Conservation (phyloP, 1,140 invertebrate species). For the Zaprionus vittiger region DNA sequence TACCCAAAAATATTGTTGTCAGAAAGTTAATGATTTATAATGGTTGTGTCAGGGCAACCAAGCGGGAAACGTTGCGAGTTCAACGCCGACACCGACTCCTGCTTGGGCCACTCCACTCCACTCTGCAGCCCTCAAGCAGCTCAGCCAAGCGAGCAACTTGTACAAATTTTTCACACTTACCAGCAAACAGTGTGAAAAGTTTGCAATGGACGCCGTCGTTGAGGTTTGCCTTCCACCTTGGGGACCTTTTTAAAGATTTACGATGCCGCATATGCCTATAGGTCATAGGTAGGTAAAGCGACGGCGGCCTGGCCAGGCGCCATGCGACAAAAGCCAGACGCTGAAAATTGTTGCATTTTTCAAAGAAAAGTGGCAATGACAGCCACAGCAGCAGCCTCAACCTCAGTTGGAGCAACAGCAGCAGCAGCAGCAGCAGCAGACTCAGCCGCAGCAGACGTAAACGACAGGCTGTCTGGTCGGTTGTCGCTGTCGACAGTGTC, state of each 20-base stretch:
- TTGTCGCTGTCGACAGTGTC: conserved; percentile 47
- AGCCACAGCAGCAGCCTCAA: conserved; percentile 36
- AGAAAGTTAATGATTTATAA: conserved; percentile 83
- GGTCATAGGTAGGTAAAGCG: conserved; percentile 65
- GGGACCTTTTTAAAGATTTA: conserved; percentile 83
- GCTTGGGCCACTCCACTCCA: conserved; percentile 27
- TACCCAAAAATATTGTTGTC: conserved; percentile 75
- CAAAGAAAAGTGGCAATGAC: conserved; percentile 78
- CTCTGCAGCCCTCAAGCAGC: conserved; percentile 43
- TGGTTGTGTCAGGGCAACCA: conserved; percentile 64
- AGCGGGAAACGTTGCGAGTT: conserved; percentile 21
- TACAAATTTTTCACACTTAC: conserved; percentile 82
- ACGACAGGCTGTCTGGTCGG: conserved; percentile 41
- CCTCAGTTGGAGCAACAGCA: not conserved
- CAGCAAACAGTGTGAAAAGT: conserved; percentile 46
- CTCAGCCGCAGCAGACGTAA: conserved; percentile 29
- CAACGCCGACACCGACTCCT: not conserved
- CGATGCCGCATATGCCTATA: conserved; percentile 82
- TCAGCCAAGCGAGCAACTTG: conserved; percentile 75
- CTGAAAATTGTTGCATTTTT: conserved; percentile 79
- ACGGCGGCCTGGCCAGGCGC: conserved; percentile 23
- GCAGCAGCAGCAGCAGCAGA: conserved; percentile 1
- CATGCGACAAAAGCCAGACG: conserved; percentile 67
- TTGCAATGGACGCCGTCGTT: conserved; percentile 32
- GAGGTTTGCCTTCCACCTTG: conserved; percentile 63